Evolutionary conservation across 2,888 invertebrate species (phyloP).

Genomic region (Amblyjoppa fuscipennis): DNA sequence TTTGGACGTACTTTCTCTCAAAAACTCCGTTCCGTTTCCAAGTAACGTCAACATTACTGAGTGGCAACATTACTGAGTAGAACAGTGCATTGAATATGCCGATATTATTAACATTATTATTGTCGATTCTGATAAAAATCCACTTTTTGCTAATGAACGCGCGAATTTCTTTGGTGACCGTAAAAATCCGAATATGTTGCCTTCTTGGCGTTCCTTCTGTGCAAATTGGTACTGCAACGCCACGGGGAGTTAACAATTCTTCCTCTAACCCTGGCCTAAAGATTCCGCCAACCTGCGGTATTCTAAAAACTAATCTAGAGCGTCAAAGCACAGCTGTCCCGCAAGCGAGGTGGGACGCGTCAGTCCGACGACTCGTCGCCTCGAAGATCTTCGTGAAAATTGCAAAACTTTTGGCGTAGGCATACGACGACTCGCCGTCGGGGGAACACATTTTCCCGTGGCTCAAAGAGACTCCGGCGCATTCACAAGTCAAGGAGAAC

Average conservation of each 20-base stretch:
- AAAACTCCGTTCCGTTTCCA: too few species aligned
- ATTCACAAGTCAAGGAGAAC: slow-evolving; percentile 61
- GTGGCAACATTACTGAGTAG: too few species aligned
- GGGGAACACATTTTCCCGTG: slow-evolving; percentile 33
- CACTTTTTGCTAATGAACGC: too few species aligned
- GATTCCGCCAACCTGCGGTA: slow-evolving; percentile 48
- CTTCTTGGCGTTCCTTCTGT: not conserved
- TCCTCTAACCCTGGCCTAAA: slow-evolving; percentile 51
- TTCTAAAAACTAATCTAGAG: slow-evolving; percentile 74
- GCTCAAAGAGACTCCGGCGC: slow-evolving; percentile 29
- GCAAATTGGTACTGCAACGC: slow-evolving; percentile 16
- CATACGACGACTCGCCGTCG: slow-evolving; percentile 38
- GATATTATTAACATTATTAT: too few species aligned
- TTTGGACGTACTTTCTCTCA: too few species aligned
- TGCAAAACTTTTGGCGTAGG: slow-evolving; percentile 78
- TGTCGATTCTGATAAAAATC: too few species aligned
- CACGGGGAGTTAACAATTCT: slow-evolving; percentile 30
- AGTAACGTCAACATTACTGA: too few species aligned
- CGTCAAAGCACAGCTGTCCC: slow-evolving; percentile 74
- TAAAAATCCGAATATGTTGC: not conserved
- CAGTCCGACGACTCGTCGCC: slow-evolving; percentile 36
- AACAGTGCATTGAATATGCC: too few species aligned
- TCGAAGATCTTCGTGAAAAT: slow-evolving; percentile 68
- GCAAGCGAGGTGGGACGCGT: slow-evolving; percentile 14
- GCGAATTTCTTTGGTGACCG: not conserved